phyloP scores from a whole-genome alignment of 2,888 invertebrate species.

The Cheilosia variabilis region DNA sequence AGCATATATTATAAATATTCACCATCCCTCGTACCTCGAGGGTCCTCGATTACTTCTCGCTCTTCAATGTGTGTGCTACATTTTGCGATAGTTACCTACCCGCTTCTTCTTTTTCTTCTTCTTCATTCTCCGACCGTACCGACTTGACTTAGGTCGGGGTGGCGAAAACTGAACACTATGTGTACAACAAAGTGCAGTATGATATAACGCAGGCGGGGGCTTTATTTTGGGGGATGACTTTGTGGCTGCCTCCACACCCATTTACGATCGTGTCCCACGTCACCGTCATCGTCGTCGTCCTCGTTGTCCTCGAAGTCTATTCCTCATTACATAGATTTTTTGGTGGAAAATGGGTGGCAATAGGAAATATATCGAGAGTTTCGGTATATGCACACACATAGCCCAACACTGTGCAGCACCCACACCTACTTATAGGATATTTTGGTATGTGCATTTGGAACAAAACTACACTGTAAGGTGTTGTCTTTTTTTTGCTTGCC shows the following conservation, averaged over 20 bases:
- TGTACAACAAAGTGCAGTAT: constrained; percentile 35
- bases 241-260: constrained; percentile 18
- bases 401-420: constrained; percentile 30
- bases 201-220: constrained; percentile 13
- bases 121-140: constrained; percentile 2
- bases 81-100: constrained; percentile 31
- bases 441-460: constrained; percentile 64
- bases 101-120: background rate
- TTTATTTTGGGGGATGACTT: constrained; percentile 38
- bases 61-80: constrained; percentile 38
- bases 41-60: background rate
- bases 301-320: constrained; percentile 41
- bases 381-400: constrained; percentile 13
- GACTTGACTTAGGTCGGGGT: constrained; percentile 38
- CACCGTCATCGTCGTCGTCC: constrained; percentile 21
- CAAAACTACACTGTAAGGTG: constrained; percentile 54
- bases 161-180: constrained; percentile 13
- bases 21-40: background rate
- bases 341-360: constrained; percentile 38
- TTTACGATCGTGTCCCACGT: constrained; percentile 43
- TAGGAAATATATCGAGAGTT: constrained; percentile 57
- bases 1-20: constrained; percentile 11
- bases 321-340: constrained; percentile 55
- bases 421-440: constrained; percentile 58
- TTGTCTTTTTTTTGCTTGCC: constrained; percentile 26